Evolutionary conservation across 1,140 invertebrate species (phyloP).

Genomic region (Bombus waltoni): DNA sequence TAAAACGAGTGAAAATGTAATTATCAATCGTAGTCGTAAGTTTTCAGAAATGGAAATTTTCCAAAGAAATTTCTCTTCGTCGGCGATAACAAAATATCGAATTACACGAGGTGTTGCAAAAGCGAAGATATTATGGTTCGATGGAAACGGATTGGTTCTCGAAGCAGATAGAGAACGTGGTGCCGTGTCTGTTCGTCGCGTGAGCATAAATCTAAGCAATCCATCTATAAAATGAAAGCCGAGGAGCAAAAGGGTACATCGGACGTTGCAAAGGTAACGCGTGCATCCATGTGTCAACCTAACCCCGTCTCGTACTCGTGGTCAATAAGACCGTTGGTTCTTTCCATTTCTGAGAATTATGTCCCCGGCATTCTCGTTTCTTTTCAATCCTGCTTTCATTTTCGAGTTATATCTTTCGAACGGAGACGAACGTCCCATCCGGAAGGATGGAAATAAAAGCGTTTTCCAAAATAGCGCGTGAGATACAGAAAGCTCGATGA

Average conservation of each 20-base stretch:
- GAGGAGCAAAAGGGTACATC: conserved; percentile 45
- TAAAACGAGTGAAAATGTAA: too few relatives aligned
- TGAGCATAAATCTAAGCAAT: conserved; percentile 71
- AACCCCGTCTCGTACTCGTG: conserved; percentile 35
- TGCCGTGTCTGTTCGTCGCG: conserved; percentile 61
- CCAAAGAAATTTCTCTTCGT: too few relatives aligned
- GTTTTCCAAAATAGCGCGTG: not conserved
- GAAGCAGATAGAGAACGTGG: conserved; percentile 30
- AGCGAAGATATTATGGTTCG: not conserved
- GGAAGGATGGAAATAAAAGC: not conserved
- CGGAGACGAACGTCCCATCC: not conserved
- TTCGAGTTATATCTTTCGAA: conserved; percentile 25
- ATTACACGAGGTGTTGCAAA: not conserved
- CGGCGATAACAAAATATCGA: not conserved
- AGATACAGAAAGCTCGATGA: not conserved
- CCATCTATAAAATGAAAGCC: conserved; percentile 75
- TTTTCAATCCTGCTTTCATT: conserved; percentile 49
- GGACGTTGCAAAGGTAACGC: conserved; percentile 21
- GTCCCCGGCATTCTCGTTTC: conserved; percentile 42
- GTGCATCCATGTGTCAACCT: conserved; percentile 41
- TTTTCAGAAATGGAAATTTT: too few relatives aligned
- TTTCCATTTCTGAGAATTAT: conserved; percentile 60
- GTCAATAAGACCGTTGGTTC: conserved; percentile 54
- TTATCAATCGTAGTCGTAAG: too few relatives aligned
- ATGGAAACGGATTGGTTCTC: conserved; percentile 49